phyloP scores from a whole-genome alignment of 2,113 vertebrate genomes.

The Zingel zingel region DNA sequence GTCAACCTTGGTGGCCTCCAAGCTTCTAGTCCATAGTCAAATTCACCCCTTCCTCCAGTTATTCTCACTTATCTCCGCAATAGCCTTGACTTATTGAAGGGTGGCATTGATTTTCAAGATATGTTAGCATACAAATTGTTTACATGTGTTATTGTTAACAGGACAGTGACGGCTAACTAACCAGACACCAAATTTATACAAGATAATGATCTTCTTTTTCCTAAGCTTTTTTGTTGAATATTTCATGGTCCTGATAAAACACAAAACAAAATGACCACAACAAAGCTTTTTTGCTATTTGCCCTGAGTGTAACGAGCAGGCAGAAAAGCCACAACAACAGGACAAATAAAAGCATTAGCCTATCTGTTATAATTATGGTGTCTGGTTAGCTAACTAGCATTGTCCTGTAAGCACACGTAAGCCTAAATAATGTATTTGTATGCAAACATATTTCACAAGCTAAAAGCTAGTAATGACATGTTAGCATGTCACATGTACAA shows the following conservation, averaged over 20 bases:
- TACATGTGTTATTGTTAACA: background rate
- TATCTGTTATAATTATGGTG: background rate
- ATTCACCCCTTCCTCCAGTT: background rate
- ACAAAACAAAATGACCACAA: background rate
- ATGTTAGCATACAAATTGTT: background rate
- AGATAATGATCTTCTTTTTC: background rate
- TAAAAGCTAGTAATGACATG: background rate
- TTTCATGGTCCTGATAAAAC: background rate
- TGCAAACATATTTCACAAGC: background rate
- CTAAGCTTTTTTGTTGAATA: background rate
- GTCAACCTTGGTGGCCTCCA: slow-evolving; percentile 34
- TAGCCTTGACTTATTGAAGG: background rate
- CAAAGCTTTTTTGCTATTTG: background rate
- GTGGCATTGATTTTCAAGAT: background rate
- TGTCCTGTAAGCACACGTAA: background rate
- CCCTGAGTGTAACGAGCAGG: background rate
- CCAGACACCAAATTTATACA: background rate
- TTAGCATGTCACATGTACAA: background rate
- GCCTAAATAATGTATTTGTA: background rate
- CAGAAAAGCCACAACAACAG: background rate
- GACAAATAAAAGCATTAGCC: background rate
- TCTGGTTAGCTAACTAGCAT: background rate
- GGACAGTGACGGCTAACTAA: background rate
- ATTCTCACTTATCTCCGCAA: background rate
- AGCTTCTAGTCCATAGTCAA: background rate